Conservation (phyloP, 2,113 vertebrate species). For the Phylloscopus trochiloides region DNA sequence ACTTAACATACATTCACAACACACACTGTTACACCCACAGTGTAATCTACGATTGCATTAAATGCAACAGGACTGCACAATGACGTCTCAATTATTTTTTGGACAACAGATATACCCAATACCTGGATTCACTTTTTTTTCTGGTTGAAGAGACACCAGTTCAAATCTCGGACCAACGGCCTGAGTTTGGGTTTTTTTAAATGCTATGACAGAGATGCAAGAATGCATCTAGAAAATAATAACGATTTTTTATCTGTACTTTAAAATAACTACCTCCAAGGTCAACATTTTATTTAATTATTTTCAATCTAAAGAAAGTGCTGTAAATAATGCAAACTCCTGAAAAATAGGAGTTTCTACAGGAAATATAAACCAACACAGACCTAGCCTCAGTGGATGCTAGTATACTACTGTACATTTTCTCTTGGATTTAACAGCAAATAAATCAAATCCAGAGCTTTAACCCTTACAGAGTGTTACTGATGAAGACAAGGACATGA, state of each 20-base stretch:
- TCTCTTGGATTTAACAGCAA: constrained; percentile 13
- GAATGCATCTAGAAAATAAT: constrained; percentile 23
- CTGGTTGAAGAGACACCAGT: neutral
- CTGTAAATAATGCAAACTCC: constrained; percentile 20
- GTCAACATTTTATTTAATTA: neutral
- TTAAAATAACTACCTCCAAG: neutral
- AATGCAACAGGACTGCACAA: neutral
- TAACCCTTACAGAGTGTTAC: neutral
- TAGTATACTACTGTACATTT: neutral
- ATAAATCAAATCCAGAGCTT: neutral
- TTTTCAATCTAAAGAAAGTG: constrained; percentile 31
- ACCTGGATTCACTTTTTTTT: neutral
- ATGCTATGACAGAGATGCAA: constrained; percentile 8
- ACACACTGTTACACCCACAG: neutral
- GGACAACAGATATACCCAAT: neutral
- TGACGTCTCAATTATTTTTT: neutral
- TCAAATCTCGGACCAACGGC: neutral
- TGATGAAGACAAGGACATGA: neutral
- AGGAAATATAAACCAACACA: neutral
- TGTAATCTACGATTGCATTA: neutral
- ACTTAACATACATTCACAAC: neutral
- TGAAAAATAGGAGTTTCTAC: constrained; percentile 33
- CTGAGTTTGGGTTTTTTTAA: neutral
- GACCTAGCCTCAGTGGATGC: neutral
- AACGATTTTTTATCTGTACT: neutral